Conservation (phyloP, 2,797 vertebrate genomes). For the Acanthiza pusilla region DNA sequence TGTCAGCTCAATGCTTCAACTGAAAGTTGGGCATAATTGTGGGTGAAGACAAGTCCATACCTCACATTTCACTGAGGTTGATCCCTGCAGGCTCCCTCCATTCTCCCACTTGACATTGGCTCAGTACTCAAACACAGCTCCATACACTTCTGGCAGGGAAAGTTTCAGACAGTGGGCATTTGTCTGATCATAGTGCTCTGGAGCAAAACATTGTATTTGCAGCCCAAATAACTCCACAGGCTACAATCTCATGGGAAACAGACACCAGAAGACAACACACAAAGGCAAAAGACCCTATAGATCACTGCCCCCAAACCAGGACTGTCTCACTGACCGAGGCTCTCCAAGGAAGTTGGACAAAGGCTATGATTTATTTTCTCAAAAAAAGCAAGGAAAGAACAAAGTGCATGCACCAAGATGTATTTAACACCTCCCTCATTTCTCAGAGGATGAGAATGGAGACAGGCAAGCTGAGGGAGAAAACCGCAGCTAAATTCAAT, state of each 20-base stretch:
- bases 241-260: accelerated
- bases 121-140: not conserved
- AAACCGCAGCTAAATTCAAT: not conserved
- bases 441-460: not conserved
- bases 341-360: not conserved
- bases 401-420: not conserved
- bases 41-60: not conserved
- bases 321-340: not conserved
- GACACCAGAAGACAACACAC: not conserved
- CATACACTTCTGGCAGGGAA: not conserved
- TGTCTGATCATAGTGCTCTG: not conserved
- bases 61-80: not conserved
- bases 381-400: not conserved
- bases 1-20: not conserved
- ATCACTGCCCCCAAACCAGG: not conserved
- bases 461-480: not conserved
- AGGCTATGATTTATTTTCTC: not conserved
- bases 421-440: not conserved
- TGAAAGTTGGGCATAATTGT: not conserved
- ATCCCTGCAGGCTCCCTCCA: not conserved
- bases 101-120: not conserved
- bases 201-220: not conserved
- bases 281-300: not conserved
- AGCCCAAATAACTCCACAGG: accelerated
- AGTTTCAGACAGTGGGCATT: not conserved